Evolutionary conservation across 2,113 vertebrate species (phyloP).

Genomic region (Macrotis lagotis): DNA sequence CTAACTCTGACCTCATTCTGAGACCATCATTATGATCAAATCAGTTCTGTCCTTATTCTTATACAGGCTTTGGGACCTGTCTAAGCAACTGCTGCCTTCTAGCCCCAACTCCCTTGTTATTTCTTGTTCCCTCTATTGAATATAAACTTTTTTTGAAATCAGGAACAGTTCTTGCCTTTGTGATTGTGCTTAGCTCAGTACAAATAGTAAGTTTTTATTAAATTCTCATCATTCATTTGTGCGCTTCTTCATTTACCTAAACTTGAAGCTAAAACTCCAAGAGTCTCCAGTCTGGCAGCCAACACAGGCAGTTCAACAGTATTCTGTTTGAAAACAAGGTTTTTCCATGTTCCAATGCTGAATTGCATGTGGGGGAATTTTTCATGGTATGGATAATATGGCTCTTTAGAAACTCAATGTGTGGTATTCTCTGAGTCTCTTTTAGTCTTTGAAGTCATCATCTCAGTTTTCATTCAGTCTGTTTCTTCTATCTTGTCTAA

Average conservation of each 20-base stretch:
- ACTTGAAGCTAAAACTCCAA: neutral
- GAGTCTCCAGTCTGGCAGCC: neutral
- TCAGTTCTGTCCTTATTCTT: neutral
- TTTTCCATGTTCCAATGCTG: constrained; percentile 8
- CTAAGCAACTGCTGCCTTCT: neutral
- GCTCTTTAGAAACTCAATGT: neutral
- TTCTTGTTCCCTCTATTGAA: neutral
- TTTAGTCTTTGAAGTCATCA: constrained; percentile 15
- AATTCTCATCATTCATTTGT: neutral
- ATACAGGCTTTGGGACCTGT: neutral
- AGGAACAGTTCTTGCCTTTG: too few species aligned
- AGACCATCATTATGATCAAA: neutral
- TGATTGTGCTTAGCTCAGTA: neutral
- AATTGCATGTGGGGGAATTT: constrained; percentile 10
- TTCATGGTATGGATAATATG: neutral
- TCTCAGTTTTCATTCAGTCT: constrained; percentile 17
- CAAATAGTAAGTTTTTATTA: neutral
- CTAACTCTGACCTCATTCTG: neutral
- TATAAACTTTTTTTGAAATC: neutral
- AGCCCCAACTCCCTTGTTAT: neutral
- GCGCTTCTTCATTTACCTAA: neutral
- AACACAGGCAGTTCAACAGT: neutral
- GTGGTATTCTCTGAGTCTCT: constrained; percentile 6
- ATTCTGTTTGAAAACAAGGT: neutral
- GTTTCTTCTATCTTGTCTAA: constrained; percentile 16